Conservation (phyloP, 2,888 invertebrate species). For the Drosophila mercatorum region DNA sequence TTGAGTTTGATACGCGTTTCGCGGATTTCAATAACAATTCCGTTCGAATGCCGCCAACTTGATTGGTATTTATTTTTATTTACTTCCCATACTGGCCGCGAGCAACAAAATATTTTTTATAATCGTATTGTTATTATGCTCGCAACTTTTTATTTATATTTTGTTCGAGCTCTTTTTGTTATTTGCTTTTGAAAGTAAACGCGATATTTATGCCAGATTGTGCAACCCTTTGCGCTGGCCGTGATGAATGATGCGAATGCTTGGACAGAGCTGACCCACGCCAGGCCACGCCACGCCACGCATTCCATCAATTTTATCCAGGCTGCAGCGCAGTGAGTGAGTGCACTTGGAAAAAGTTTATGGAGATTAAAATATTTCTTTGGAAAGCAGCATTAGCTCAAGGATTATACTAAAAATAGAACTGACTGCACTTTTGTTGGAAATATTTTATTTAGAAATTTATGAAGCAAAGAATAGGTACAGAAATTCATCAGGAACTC, state of each 20-base stretch:
- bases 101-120: constrained; percentile 10
- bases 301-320: constrained; percentile 50
- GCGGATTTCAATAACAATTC: constrained; percentile 18
- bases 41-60: constrained; percentile 29
- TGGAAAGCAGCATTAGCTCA: too few relatives aligned
- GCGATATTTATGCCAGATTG: constrained; percentile 27
- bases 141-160: constrained; percentile 2
- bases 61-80: constrained; percentile 55
- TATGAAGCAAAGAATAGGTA: not conserved
- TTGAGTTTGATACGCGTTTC: not conserved
- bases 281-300: constrained; percentile 1
- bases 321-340: constrained; percentile 18
- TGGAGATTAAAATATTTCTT: not conserved
- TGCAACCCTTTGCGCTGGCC: not conserved
- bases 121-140: constrained; percentile 14
- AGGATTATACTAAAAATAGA: not conserved
- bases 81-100: constrained; percentile 10
- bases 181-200: constrained; percentile 7
- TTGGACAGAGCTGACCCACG: constrained; percentile 37
- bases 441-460: not conserved
- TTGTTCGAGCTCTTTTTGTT: not conserved
- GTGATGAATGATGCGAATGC: constrained; percentile 55
- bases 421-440: not conserved
- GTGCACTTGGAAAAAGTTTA: not conserved
- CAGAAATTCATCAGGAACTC: not conserved